Evolutionary conservation across 2,888 invertebrate species (phyloP).

Genomic region (Drosophila affinis): DNA sequence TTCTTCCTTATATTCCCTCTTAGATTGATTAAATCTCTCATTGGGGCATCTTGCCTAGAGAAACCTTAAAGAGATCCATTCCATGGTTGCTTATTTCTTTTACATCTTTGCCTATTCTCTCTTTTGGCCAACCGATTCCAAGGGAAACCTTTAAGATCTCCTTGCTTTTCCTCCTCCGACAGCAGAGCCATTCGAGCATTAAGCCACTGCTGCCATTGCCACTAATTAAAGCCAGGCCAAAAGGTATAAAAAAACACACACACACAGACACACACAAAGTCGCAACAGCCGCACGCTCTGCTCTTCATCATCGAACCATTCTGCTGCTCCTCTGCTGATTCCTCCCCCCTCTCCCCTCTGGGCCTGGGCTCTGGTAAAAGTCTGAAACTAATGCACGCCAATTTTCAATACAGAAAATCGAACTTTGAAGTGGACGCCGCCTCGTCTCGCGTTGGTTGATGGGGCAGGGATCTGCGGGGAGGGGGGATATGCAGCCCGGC

Average conservation of each 20-base stretch:
- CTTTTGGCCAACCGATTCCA: background rate
- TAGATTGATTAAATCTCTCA: too few species aligned
- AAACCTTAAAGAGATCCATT: too few species aligned
- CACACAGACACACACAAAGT: background rate
- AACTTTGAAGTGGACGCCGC: slow-evolving; percentile 67
- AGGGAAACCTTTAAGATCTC: background rate
- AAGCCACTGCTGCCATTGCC: slow-evolving; percentile 7
- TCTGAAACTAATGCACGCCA: slow-evolving; percentile 65
- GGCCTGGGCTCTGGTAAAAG: slow-evolving; percentile 14
- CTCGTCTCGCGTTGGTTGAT: slow-evolving; percentile 37
- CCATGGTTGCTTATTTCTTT: too few species aligned
- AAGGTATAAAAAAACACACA: slow-evolving; percentile 23
- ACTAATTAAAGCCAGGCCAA: slow-evolving; percentile 37
- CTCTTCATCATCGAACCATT: background rate
- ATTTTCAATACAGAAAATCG: slow-evolving; percentile 74
- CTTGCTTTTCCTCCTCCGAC: background rate
- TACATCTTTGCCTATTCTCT: too few species aligned
- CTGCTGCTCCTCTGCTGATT: background rate
- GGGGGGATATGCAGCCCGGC: slow-evolving; percentile 41
- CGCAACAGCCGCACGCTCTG: slow-evolving; percentile 1
- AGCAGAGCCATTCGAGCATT: background rate
- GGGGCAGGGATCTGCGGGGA: background rate
- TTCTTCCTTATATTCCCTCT: too few species aligned
- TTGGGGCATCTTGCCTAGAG: too few species aligned
- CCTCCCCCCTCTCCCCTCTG: background rate